A percentile compares a stretch with the other conserved stretches of the same genome.
phyloP scores from a whole-genome alignment of 2,113 vertebrate species.

The Oreochromis niloticus region DNA sequence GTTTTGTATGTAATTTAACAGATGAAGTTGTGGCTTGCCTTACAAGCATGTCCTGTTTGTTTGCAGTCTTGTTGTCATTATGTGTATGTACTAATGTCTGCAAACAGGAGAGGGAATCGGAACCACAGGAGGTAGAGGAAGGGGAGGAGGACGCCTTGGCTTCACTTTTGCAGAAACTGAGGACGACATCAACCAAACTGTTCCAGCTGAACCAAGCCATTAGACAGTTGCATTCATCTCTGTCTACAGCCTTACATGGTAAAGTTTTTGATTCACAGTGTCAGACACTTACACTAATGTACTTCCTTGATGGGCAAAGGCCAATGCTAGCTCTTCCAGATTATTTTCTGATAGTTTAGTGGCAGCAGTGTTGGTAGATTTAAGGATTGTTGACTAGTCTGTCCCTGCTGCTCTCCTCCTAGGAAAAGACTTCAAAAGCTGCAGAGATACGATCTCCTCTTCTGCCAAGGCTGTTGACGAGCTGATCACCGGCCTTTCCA shows the following conservation, averaged over 20 bases:
- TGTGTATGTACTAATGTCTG: not conserved
- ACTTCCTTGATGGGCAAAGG: not conserved
- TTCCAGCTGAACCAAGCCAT: constrained; percentile 77
- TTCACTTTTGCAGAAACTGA: constrained; percentile 56
- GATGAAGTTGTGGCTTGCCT: not conserved
- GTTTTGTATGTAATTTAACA: not conserved
- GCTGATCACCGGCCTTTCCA: constrained; percentile 38
- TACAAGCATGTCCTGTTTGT: not conserved
- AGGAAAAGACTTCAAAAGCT: constrained; percentile 51
- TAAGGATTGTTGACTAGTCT: not conserved
- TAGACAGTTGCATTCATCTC: constrained; percentile 63
- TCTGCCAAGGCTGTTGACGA: constrained; percentile 62
- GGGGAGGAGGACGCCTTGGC: constrained; percentile 40
- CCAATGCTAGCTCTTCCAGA: not conserved
- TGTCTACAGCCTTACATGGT: constrained; percentile 78
- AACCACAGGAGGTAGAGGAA: constrained; percentile 13
- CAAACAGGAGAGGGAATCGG: constrained; percentile 45
- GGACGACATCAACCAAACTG: constrained; percentile 64
- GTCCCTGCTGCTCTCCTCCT: not conserved
- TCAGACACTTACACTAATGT: not conserved
- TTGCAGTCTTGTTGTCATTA: not conserved
- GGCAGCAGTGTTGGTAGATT: not conserved
- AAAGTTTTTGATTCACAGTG: not conserved
- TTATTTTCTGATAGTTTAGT: not conserved
- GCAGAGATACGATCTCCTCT: constrained; percentile 56